These are phyloP conservation scores for Echinometra lucunter DNA, from an alignment of 53 echinoderm and acorn worm species.

Conservation along the genomic window DNA sequence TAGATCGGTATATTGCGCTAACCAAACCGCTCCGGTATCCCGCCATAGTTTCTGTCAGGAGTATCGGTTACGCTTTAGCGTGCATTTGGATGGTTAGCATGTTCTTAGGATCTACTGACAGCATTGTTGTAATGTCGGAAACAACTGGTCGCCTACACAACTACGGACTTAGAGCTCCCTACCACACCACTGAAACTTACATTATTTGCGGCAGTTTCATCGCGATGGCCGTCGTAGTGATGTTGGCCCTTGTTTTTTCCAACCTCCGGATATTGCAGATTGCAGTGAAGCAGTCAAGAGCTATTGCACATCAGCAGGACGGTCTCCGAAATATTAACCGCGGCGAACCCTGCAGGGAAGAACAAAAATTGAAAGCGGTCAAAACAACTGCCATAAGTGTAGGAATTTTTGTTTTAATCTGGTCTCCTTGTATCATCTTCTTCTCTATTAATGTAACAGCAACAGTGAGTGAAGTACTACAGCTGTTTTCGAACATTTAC, in stretches of 20 bases:
- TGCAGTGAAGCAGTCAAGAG: background rate
- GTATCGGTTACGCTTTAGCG: background rate
- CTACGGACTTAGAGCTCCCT: background rate
- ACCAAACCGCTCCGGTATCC: background rate
- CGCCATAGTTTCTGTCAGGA: background rate
- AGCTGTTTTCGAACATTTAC: background rate
- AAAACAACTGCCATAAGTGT: background rate
- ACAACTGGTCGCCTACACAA: background rate
- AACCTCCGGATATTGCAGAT: background rate
- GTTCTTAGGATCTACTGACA: background rate
- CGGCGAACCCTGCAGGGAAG: background rate
- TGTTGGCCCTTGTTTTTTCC: background rate
- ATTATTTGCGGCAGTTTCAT: background rate
- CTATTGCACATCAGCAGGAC: background rate
- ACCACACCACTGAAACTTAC: background rate
- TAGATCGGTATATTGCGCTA: background rate
- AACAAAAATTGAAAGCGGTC: background rate
- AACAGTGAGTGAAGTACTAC: background rate
- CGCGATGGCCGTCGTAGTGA: background rate
- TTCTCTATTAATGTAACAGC: background rate
- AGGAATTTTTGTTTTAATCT: background rate
- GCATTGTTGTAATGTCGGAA: background rate
- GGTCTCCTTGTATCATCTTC: background rate
- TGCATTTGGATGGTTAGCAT: background rate
- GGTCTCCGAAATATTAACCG: background rate